These are phyloP conservation scores for Amphilophus citrinellus DNA, from an alignment of 2,113 vertebrate genomes.

Conservation along the genomic window DNA sequence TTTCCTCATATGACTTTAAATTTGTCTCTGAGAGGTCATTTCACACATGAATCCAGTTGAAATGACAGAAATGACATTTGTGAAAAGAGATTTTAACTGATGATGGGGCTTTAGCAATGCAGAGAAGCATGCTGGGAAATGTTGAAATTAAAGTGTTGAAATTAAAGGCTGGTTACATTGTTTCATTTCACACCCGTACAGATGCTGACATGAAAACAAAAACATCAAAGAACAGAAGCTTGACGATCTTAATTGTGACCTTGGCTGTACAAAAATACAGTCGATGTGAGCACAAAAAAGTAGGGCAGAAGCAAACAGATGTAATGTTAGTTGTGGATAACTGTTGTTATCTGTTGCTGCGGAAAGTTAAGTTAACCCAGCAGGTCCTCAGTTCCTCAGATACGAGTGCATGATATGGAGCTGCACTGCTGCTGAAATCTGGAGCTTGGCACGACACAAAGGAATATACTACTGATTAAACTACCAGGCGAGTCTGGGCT, in stretches of 20 bases:
- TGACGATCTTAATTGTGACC: no score
- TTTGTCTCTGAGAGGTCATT: neutral
- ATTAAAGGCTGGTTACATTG: neutral
- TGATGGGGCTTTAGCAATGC: neutral
- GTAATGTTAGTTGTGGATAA: neutral
- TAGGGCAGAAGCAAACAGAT: neutral
- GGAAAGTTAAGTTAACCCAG: neutral
- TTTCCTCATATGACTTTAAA: neutral
- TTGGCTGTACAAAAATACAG: no score
- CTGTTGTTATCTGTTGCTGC: neutral
- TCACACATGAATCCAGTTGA: slow-evolving; percentile 1
- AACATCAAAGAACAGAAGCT: neutral
- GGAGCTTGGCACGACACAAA: neutral
- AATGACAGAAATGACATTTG: neutral
- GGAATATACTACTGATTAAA: neutral
- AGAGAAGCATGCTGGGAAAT: neutral
- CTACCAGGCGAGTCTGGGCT: neutral
- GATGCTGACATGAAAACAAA: neutral
- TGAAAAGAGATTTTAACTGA: neutral
- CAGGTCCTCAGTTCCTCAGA: neutral
- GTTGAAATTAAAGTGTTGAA: neutral
- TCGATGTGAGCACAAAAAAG: neutral
- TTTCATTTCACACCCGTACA: neutral
- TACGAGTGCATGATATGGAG: neutral
- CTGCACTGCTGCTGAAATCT: neutral